Conservation (phyloP, 2,113 vertebrate species). For the Menidia beryllina region DNA sequence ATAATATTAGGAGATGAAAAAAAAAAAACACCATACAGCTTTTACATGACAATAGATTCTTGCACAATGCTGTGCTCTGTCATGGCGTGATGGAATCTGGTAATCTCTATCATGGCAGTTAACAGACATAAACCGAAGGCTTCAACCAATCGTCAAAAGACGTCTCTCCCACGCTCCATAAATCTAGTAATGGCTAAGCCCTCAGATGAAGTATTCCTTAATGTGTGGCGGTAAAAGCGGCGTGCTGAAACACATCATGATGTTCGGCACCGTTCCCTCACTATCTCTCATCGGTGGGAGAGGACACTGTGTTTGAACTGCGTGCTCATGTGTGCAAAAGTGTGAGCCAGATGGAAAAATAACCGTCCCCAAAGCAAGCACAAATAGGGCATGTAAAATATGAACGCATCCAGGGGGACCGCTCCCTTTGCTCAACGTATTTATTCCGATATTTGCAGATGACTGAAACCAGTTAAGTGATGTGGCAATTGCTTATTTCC, state of each 20-base stretch:
- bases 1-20: too few relatives aligned
- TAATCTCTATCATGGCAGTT: conserved; percentile 15
- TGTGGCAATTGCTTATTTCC: conserved; percentile 81
- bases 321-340: conserved; percentile 29
- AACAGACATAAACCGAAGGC: conserved; percentile 7
- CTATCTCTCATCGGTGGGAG: not conserved
- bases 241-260: conserved; percentile 19
- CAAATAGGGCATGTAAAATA: conserved; percentile 80
- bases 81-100: conserved; percentile 17
- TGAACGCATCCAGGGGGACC: conserved; percentile 62
- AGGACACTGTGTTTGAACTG: conserved; percentile 20
- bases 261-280: conserved; percentile 40
- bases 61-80: not conserved
- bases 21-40: too few relatives aligned
- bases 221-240: conserved; percentile 35
- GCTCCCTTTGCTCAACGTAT: conserved; percentile 58
- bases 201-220: conserved; percentile 40
- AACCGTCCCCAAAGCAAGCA: conserved; percentile 69
- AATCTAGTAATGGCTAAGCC: conserved; percentile 9
- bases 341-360: conserved; percentile 45
- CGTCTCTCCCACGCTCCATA: not conserved
- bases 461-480: conserved; percentile 78
- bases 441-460: conserved; percentile 80
- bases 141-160: conserved; percentile 13
- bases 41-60: conserved; percentile 20